Evolutionary conservation across 1,140 invertebrate species (phyloP), one percentile per base, ranked within the genome.

Genomic region (Helicoverpa zea): DNA sequence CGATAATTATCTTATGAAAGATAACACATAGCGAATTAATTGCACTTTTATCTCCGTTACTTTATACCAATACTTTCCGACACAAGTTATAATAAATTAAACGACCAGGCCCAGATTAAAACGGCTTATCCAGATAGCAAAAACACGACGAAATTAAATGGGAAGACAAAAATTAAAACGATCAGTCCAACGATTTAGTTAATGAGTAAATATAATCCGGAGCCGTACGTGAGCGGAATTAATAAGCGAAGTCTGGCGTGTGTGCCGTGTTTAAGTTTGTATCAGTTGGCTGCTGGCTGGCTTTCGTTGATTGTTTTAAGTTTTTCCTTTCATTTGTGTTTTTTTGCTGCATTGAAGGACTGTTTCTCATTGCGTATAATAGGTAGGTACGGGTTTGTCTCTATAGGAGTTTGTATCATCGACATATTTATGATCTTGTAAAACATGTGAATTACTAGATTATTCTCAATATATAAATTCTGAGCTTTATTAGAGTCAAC

Each of bases 141-240:
- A n/a, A 64, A 75, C 52, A 73, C 29, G 58, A 59, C 56, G 49
- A 80, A 81, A 78, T 83, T 78, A 75, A 81, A 81, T 81, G 79
- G 18, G 59, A 77, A 80, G 74, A 83, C 83, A 81, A 85, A 75
- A 84, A 79, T 83, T 82, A 83, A 85, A 85, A 78, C 75, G 81
- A 80, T 85, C 80, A 83, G 73, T 58, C 73, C 73, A 83, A 79
- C 79, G 81, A 81, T 85, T 85, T 80, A 83, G 81, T 82, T 85
- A 85, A 85, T 85, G 77, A 76, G 70, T 59, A 58, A 80, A 76
- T 81, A 72, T 61, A 79, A 72, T 72, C 77, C 56, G 43, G 5
- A 7, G 30, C 11, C 49, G 12, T 66, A 59, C 79, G 81, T 83
- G 81, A 76, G 64, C 70, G 30, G 75, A 78, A 83, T 83, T 80